Percentiles rank a stretch among this genome's conserved stretches.
Evolutionary conservation across 2,797 vertebrate genomes (phyloP).

Genomic region (Acanthiza pusilla): DNA sequence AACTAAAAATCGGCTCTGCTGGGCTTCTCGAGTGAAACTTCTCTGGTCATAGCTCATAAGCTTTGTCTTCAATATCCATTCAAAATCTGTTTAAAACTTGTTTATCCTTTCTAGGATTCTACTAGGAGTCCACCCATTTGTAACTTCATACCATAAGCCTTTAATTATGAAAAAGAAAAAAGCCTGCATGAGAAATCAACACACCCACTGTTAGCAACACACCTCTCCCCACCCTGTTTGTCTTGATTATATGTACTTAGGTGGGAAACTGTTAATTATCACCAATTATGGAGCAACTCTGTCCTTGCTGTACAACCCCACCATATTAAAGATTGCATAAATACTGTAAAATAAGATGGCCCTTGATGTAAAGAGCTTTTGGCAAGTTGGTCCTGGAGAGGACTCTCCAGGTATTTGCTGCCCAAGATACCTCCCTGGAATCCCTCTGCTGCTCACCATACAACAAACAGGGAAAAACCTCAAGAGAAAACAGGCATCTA

Average conservation of each 20-base stretch:
- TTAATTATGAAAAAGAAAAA: slow-evolving; percentile 26
- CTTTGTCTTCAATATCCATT: not conserved
- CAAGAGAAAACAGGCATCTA: not conserved
- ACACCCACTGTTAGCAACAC: slow-evolving; percentile 4
- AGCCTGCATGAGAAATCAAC: not conserved
- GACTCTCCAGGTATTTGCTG: not conserved
- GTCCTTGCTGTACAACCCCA: not conserved
- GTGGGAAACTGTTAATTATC: slow-evolving; percentile 38
- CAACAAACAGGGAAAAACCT: not conserved
- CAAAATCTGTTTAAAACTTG: not conserved
- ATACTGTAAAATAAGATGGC: not conserved
- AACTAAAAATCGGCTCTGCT: not conserved
- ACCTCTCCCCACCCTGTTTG: not conserved
- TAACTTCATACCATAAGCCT: slow-evolving; percentile 21
- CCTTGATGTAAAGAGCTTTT: not conserved
- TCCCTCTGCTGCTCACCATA: not conserved
- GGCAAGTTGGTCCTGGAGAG: not conserved
- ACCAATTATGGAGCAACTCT: not conserved
- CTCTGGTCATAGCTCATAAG: not conserved
- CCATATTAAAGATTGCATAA: not conserved
- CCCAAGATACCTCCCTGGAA: not conserved
- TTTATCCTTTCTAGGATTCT: slow-evolving; percentile 41
- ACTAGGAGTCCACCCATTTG: not conserved
- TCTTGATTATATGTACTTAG: not conserved
- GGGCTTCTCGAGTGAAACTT: not conserved